phyloP scores from a whole-genome alignment of 2,113 vertebrate species.

The Thymallus thymallus region DNA sequence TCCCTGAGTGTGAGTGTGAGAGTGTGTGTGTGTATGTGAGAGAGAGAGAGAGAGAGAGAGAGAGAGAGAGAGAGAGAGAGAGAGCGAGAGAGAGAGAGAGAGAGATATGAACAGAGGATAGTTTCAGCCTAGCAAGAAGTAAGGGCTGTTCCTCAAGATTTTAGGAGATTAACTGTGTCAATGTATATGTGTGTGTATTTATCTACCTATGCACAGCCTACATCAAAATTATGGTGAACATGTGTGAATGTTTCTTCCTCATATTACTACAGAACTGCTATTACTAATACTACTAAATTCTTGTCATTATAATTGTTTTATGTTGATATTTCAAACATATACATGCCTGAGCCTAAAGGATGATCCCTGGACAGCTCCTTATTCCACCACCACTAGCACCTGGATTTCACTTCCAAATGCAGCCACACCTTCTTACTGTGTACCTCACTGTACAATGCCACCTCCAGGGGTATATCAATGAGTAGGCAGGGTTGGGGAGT shows the following conservation, averaged over 20 bases:
- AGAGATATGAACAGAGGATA: background rate
- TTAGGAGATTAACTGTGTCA: conserved; percentile 2
- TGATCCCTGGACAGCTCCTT: background rate
- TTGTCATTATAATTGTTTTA: background rate
- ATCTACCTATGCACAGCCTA: background rate
- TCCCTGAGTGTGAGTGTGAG: conserved; percentile 47
- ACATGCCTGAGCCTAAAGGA: background rate
- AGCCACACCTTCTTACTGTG: too few relatives aligned
- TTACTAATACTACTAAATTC: background rate
- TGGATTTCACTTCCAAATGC: background rate
- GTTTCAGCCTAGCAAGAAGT: background rate
- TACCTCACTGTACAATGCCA: too few relatives aligned
- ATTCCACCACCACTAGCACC: background rate
- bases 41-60: background rate
- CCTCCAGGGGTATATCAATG: too few relatives aligned
- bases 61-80: background rate
- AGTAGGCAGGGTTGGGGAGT: too few relatives aligned
- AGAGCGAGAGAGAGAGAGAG: background rate
- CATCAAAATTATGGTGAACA: background rate
- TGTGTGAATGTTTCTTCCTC: background rate
- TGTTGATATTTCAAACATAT: background rate
- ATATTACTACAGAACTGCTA: background rate
- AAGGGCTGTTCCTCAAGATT: background rate
- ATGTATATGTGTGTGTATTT: background rate
- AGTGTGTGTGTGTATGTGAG: conserved; percentile 15